Base-by-base conservation (phyloP, 1,140 invertebrate species). In the Drosophila kepulauana region DNA sequence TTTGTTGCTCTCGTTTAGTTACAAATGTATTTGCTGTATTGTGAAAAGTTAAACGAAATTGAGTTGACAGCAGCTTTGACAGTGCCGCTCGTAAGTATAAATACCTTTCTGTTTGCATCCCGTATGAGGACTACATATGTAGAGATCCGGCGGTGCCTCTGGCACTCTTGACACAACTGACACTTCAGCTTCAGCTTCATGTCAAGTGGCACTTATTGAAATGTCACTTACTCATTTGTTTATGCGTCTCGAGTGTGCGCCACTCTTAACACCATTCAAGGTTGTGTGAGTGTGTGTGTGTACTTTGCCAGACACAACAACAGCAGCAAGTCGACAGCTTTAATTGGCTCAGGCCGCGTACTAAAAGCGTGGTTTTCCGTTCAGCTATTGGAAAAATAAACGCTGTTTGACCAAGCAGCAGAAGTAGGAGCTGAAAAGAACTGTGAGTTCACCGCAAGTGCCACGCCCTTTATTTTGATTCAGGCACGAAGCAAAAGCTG, bases 191-290 rank as follows among this genome's bases (percentile, higher is more conserved):
- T 33, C 28, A 49, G 16, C 45, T 67, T 79, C 62, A 38, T 63
- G 78, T 63, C 78, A 68, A 78, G 78, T 75, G 49, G 10, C 65
- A 78, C 82, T 85, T 86, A 85, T 85, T 86, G 85, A 85, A 85
- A 81, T 79, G 82, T 85, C 74, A 85, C 74, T 75, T 81, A 81
- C 74, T 78, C 81, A 86, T 71, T 78, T 78, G 81, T 78, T 67
- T 78, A 51, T 46, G 45, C 33, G 51, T 48, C 74, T 81, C 61
- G 43, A 77, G 67, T 15, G 11, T 41, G 57, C 33, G 56, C 58
- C 74, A 62, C 13, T 54, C 28, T 33, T 15, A 15, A 35, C 28
- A 35, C n/a, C 30, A 15, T 35, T 54, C 13, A 63, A 68, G 79
- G 63, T 59, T 65, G 68, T 69, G 74, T 48, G 20, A 4, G 20